Base-by-base conservation (phyloP, 2,888 invertebrate genomes). In the Oxycera nigricornis region DNA sequence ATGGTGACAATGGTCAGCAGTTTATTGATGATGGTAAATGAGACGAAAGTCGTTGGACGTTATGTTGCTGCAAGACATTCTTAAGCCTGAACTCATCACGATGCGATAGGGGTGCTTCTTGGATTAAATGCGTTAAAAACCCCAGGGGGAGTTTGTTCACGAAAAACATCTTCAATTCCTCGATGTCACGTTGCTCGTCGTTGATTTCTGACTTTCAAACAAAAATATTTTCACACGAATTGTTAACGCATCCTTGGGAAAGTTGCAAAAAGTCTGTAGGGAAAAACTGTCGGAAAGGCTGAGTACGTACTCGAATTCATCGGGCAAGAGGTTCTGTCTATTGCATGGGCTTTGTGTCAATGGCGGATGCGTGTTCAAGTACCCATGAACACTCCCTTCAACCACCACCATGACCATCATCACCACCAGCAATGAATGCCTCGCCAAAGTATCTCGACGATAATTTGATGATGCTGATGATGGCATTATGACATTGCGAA, bases 361-460 rank as follows among this genome's bases (percentile, higher is more conserved):
- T 70, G 70, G 35, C 52, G 70, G 70, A 70, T 70, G 70, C 70
- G 70, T 70, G 70, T 70, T 70, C 24, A 70, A 70, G 70, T 70
- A 31, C 22, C 70, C 70, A 70, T 70, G 70, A 55, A 17, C 65
- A 39, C 39, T 65, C 65, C 65, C 65, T 65, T 41, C 41, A 39
- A 11, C 17, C 59, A 59, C 2, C 17, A 7, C n/a, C n/a, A n/a
- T n/a, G n/a, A n/a, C n/a, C n/a, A n/a, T n/a, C n/a, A n/a, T n/a
- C n/a, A n/a, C n/a, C n/a, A n/a, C n/a, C n/a, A n/a, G n/a, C 52
- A 20, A 55, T 22, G 52, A 55, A 24, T 55, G 52, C 17, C 31
- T 17, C 46, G 46, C 17, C 6, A 46, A 46, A 17, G 35, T 62
- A 62, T 62, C 35, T 20, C 26, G 17, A 20, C 22, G 20, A 70